These are phyloP conservation scores for Blomia tropicalis DNA, from an alignment of 2,888 invertebrate genomes.

Conservation along the genomic window DNA sequence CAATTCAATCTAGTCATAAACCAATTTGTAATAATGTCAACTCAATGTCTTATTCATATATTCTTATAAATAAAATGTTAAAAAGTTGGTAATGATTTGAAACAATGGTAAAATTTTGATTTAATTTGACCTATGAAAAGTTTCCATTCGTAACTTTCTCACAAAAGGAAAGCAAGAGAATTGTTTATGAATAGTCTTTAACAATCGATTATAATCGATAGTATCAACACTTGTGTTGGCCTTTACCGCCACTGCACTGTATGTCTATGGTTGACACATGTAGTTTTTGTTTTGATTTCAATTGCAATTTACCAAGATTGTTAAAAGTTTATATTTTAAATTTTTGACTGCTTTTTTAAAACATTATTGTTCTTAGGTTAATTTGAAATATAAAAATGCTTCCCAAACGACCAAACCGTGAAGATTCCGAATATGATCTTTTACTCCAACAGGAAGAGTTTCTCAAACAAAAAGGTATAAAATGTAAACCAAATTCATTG, in stretches of 20 bases:
- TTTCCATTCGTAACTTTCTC: too few relatives aligned
- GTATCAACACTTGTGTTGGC: too few relatives aligned
- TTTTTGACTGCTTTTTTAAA: not conserved
- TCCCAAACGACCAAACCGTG: conserved; percentile 8
- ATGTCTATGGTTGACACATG: too few relatives aligned
- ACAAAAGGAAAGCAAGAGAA: too few relatives aligned
- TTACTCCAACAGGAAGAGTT: conserved; percentile 21
- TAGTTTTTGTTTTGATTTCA: not conserved
- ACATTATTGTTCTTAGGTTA: not conserved
- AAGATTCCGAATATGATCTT: conserved; percentile 23
- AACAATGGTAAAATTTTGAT: too few relatives aligned
- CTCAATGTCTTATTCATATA: not conserved
- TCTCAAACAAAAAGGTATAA: conserved; percentile 1
- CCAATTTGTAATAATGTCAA: not conserved
- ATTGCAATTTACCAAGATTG: not conserved
- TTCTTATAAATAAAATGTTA: not conserved
- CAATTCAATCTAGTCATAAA: not conserved
- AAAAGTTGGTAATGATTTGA: too few relatives aligned
- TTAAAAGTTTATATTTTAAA: too few relatives aligned
- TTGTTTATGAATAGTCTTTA: too few relatives aligned
- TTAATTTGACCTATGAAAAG: too few relatives aligned
- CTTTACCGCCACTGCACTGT: too few relatives aligned
- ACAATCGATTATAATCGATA: too few relatives aligned
- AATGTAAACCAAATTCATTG: not conserved
- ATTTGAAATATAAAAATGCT: conserved; percentile 4